Base-by-base conservation (phyloP, 2,113 vertebrate genomes). In the Casuarius casuarius region DNA sequence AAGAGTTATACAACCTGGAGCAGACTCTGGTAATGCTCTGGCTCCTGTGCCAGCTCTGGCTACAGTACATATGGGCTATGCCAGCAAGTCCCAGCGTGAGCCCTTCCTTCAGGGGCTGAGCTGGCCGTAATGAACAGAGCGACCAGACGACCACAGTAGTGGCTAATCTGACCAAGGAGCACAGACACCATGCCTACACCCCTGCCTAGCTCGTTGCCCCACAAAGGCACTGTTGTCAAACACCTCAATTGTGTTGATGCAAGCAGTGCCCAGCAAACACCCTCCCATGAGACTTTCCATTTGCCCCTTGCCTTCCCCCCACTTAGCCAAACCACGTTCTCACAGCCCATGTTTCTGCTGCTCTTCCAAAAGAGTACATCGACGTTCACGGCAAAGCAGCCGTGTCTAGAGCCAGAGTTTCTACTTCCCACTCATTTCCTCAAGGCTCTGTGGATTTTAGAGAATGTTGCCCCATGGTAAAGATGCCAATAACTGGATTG, bases 261-360 rank as follows among this genome's bases (percentile, higher is more conserved):
- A 0, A 92, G 33, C 10, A 44, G 40, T 33, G 12, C 26, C 13
- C 28, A 51, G 28, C 22, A 72, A 72, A 73, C 2, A 38, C 4
- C 20, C 12, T 42, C 20, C 7, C 13, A 22, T 13, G 35, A 21
- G 15, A 20, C n/a, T 31, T 67, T 51, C 19, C 16, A 3, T 10
- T 54, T 61, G 12, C 49, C 46, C 56, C 7, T 63, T 72, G 20
- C 31, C 14, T 83, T 88, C 9, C 23, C 44, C 12, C 51, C 0
- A 4, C 48, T 26, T 11, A 31, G 56, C 15, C 87, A 56, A 90
- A 33, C 4, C 12, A 54, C 4, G 51, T 18, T 21, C 15, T 90
- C 25, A 23, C 0, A 0, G 29, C 8, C 21, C 44, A 9, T 0
- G 0, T 61, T 72, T 62, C 35, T 28, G 9, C 25, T 73, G 92